Evolutionary conservation across 2,888 invertebrate species (phyloP), one percentile per base, ranked within the genome.

Genomic region (Nemotelus pantherinus): DNA sequence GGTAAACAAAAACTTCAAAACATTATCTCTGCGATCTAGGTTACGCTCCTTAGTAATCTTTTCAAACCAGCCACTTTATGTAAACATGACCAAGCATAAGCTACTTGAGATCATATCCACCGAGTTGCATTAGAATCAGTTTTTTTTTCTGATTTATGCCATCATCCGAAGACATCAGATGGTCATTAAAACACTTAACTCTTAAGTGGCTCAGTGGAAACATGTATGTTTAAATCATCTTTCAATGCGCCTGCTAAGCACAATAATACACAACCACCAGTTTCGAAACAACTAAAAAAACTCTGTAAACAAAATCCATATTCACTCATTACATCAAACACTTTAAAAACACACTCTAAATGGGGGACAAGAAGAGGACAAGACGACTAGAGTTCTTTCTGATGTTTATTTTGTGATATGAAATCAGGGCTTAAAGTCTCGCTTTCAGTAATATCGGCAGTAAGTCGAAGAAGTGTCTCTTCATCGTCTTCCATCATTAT

Each of bases 271-370:
- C 10, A 57, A 57, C 10, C 10, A 25, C 2, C 25, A 10, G 57
- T 57, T 57, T 57, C 10, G 43, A 63, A 43, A 3, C 58, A 41
- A 63, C 39, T 3, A 63, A 63, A 63, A 63, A 6, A 7, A 53
- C 1, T 43, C 10, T 39, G 63, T 63, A 63, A 63, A 63, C 63
- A 63, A 43, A 63, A 63, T 63, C 63, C 63, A 63, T 63, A 63
- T 43, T 63, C 63, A 63, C 63, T 63, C 63, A 63, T 63, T 63
- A 41, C 63, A 63, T 41, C n/a, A 63, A 63, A 41, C 63, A 63
- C 63, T 63, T 63, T 25, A 10, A 63, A 63, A 43, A 63, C 63
- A n/a, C 57, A 9, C 5, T 25, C 25, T 25, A 25, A 25, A n/a
- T 3, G 57, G 4, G 57, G 57, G n/a, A 25, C 25, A 25, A 25